These are phyloP conservation scores for Acleris holmiana DNA, from an alignment of 2,888 invertebrate genomes.

Conservation along the genomic window DNA sequence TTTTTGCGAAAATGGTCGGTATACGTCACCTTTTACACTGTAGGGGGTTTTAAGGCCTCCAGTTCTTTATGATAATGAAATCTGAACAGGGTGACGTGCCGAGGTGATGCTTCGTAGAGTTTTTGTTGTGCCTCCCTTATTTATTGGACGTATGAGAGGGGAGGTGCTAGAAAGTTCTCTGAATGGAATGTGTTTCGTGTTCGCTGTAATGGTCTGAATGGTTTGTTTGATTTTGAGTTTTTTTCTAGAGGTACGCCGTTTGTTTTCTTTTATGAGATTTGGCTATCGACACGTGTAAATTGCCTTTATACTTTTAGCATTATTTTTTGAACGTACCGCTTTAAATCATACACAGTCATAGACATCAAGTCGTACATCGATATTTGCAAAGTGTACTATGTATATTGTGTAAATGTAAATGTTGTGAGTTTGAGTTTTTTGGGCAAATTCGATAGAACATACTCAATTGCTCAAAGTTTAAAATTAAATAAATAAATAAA, in stretches of 20 bases:
- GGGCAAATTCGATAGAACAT: too few relatives aligned
- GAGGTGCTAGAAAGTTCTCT: slow-evolving; percentile 66
- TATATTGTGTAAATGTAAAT: too few relatives aligned
- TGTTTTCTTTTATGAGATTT: not conserved
- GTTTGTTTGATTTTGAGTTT: slow-evolving; percentile 40
- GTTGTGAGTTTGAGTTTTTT: too few relatives aligned
- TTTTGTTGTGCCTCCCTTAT: slow-evolving; percentile 82
- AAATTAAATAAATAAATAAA: too few relatives aligned
- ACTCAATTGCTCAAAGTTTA: too few relatives aligned
- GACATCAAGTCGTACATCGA: too few relatives aligned
- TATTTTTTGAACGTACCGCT: too few relatives aligned
- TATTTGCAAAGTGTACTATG: too few relatives aligned
- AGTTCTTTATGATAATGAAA: slow-evolving; percentile 85
- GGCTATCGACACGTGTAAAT: not conserved
- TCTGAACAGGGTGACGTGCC: slow-evolving; percentile 84
- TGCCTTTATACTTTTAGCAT: not conserved
- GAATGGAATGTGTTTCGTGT: slow-evolving; percentile 74
- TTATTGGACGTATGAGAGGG: slow-evolving; percentile 81
- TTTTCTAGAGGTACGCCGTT: slow-evolving; percentile 7
- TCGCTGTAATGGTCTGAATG: slow-evolving; percentile 64
- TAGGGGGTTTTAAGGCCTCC: slow-evolving; percentile 83
- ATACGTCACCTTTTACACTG: slow-evolving; percentile 61
- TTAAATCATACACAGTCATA: too few relatives aligned
- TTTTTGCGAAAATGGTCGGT: slow-evolving; percentile 45
- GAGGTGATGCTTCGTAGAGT: slow-evolving; percentile 82